Conservation (phyloP, 2,797 vertebrate genomes). For the Macropodus opercularis region DNA sequence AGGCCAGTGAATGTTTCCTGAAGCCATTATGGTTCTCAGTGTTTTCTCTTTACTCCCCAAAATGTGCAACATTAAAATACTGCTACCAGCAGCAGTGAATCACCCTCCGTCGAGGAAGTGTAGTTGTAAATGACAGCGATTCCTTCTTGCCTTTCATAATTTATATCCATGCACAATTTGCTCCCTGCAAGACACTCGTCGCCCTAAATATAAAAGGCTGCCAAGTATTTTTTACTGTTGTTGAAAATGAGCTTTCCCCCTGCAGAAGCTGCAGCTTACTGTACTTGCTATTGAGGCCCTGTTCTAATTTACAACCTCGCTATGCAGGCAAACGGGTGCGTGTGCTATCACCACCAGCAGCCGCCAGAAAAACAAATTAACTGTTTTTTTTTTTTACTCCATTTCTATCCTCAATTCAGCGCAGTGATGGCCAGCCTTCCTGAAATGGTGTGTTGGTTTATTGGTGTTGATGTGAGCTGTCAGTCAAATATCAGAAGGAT, state of each 20-base stretch:
- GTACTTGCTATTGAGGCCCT: slow-evolving; percentile 47
- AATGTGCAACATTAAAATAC: slow-evolving; percentile 31
- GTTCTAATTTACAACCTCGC: slow-evolving; percentile 74
- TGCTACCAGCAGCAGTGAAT: slow-evolving; percentile 22
- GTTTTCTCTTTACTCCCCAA: slow-evolving; percentile 4
- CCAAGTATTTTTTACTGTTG: slow-evolving; percentile 38
- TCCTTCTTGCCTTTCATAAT: slow-evolving; percentile 42
- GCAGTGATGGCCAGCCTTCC: slow-evolving; percentile 62
- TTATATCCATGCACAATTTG: slow-evolving; percentile 58
- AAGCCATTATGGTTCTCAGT: slow-evolving; percentile 4
- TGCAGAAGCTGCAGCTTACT: slow-evolving; percentile 42
- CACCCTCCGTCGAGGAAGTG: slow-evolving; percentile 6
- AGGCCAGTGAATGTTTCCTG: neutral
- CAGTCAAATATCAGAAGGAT: slow-evolving; percentile 75
- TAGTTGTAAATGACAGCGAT: slow-evolving; percentile 30
- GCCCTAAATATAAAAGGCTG: slow-evolving; percentile 48
- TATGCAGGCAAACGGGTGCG: slow-evolving; percentile 56
- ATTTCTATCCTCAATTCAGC: slow-evolving; percentile 33
- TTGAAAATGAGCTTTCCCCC: slow-evolving; percentile 56
- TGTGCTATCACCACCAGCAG: slow-evolving; percentile 70
- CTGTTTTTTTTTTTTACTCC: slow-evolving; percentile 53
- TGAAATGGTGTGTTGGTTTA: slow-evolving; percentile 73
- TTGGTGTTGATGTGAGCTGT: slow-evolving; percentile 75
- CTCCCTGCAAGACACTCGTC: slow-evolving; percentile 26
- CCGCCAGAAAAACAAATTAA: slow-evolving; percentile 75